These are phyloP conservation scores for Acromyrmex charruanus DNA, from an alignment of 1,140 invertebrate species.

Conservation along the genomic window DNA sequence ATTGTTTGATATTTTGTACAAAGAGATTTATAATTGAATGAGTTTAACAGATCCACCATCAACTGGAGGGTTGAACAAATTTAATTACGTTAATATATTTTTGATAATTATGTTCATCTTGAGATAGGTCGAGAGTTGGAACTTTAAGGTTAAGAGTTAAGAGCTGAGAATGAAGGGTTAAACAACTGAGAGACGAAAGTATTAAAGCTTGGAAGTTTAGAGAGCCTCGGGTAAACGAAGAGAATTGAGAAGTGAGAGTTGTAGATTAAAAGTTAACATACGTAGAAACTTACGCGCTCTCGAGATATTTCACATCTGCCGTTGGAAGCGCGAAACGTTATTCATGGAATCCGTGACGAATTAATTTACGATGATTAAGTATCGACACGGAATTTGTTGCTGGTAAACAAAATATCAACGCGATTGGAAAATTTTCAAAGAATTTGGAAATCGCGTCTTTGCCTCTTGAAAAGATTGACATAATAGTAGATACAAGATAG, in stretches of 20 bases:
- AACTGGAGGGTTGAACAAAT: background rate
- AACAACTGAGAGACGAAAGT: background rate
- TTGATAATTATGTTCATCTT: background rate
- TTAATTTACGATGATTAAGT: background rate
- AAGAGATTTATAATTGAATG: too few relatives aligned
- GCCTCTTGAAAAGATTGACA: background rate
- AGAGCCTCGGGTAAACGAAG: background rate
- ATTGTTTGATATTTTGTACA: too few relatives aligned
- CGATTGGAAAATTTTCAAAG: background rate
- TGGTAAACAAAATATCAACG: background rate
- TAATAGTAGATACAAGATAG: too few relatives aligned
- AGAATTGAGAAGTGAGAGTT: conserved; percentile 10
- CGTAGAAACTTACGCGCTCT: background rate
- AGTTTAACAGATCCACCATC: too few relatives aligned
- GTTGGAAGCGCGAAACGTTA: background rate
- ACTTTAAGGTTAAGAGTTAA: background rate
- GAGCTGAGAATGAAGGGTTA: background rate
- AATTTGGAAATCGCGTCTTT: background rate
- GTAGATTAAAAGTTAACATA: conserved; percentile 27
- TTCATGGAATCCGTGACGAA: background rate
- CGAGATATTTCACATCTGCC: background rate
- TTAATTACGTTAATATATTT: background rate
- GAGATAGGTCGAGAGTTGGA: background rate
- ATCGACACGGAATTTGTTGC: background rate
- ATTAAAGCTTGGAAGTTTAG: background rate